phyloP scores from a whole-genome alignment of 2,113 vertebrate species.

The Oncorhynchus masou region DNA sequence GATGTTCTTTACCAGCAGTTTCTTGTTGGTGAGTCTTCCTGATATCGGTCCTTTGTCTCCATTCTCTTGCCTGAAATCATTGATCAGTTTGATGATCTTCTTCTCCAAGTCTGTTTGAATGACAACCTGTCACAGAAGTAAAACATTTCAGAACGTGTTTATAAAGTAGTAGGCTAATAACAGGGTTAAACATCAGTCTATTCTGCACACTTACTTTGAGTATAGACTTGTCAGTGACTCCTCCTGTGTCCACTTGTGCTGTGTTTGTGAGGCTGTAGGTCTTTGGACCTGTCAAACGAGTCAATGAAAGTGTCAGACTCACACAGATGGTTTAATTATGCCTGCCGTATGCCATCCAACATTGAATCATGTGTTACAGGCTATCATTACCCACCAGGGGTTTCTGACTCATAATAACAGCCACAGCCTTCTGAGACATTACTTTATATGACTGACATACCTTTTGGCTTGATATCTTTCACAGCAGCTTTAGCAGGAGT shows the following conservation, averaged over 20 bases:
- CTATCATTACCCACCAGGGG: too few species aligned
- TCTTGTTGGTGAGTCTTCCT: constrained; percentile 89
- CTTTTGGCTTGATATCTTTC: constrained; percentile 73
- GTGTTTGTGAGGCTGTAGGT: constrained; percentile 87
- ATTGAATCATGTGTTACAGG: too few species aligned
- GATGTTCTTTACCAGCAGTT: constrained; percentile 81
- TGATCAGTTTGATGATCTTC: constrained; percentile 90
- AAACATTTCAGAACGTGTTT: not conserved
- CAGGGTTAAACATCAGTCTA: not conserved
- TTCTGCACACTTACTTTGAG: constrained; percentile 78
- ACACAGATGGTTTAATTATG: not conserved
- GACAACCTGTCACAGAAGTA: constrained; percentile 73
- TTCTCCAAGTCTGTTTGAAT: constrained; percentile 90
- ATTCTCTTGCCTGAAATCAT: constrained; percentile 86
- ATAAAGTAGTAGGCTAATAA: not conserved
- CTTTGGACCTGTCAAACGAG: constrained; percentile 82
- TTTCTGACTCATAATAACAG: too few species aligned
- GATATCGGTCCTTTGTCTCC: constrained; percentile 87
- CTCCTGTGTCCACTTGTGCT: constrained; percentile 75
- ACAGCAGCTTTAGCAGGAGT: constrained; percentile 47
- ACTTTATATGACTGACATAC: constrained; percentile 32
- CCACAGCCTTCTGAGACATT: too few species aligned
- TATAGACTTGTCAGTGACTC: constrained; percentile 85
- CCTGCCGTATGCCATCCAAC: too few species aligned
- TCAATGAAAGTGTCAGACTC: not conserved